phyloP scores from a whole-genome alignment of 2,113 vertebrate genomes.

The Todiramphus saurophagus region DNA sequence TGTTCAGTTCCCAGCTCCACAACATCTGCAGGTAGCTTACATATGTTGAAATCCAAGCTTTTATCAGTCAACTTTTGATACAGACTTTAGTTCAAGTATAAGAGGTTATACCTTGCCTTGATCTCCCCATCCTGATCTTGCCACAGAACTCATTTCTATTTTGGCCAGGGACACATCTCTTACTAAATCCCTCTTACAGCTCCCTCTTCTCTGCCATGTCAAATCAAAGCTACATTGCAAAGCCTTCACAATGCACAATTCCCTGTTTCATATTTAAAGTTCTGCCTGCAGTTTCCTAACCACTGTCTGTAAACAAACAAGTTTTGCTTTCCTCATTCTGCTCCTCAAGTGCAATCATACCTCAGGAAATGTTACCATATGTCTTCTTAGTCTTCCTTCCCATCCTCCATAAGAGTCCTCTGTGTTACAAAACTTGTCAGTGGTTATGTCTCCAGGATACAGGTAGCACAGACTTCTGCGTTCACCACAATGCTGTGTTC shows the following conservation, averaged over 20 bases:
- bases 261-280: background rate
- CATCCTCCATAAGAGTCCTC: background rate
- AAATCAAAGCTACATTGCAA: background rate
- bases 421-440: background rate
- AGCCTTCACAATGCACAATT: background rate
- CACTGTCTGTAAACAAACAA: background rate
- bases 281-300: background rate
- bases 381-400: background rate
- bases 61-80: background rate
- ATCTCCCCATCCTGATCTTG: background rate
- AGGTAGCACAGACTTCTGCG: background rate
- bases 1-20: background rate
- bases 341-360: background rate
- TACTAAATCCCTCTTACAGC: background rate
- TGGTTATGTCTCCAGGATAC: background rate
- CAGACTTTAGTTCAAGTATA: background rate
- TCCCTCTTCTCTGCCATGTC: background rate
- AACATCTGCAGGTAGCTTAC: background rate
- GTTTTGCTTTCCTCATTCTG: background rate
- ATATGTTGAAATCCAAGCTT: background rate
- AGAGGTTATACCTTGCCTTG: background rate
- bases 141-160: background rate
- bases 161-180: background rate
- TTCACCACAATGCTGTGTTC: fast-evolving
- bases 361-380: background rate